These are phyloP conservation scores for Tenthredo notha DNA, from an alignment of 2,888 invertebrate species.

Conservation along the genomic window DNA sequence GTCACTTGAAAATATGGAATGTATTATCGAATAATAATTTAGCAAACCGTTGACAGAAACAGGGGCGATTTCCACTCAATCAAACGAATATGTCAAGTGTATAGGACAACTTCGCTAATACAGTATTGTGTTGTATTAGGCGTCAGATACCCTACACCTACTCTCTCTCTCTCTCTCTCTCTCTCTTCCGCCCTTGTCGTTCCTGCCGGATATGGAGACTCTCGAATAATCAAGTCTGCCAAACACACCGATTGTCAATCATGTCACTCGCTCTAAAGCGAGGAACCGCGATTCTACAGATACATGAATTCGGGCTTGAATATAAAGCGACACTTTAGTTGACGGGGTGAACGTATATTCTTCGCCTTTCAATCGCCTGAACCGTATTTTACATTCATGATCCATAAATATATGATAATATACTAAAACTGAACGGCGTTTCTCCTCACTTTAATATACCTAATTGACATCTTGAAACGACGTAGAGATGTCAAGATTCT, in stretches of 20 bases:
- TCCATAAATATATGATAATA: background rate
- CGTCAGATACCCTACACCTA: background rate
- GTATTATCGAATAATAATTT: conserved; percentile 35
- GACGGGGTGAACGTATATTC: background rate
- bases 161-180: background rate
- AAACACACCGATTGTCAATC: conserved; percentile 54
- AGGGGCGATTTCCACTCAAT: conserved; percentile 34
- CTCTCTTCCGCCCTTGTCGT: conserved; percentile 30
- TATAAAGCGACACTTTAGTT: background rate
- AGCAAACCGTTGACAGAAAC: conserved; percentile 19
- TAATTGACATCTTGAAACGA: conserved; percentile 3
- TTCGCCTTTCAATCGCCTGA: background rate
- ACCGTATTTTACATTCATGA: background rate
- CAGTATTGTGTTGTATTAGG: conserved; percentile 39
- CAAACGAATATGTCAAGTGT: conserved; percentile 42
- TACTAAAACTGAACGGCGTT: background rate
- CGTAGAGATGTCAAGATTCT: background rate
- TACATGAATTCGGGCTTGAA: background rate
- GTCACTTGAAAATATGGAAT: conserved; percentile 34
- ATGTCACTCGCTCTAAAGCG: conserved; percentile 33
- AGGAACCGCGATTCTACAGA: background rate
- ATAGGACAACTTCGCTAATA: conserved; percentile 42
- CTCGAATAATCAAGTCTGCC: conserved; percentile 52
- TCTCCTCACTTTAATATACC: background rate
- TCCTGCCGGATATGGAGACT: conserved; percentile 43